Base-by-base conservation (phyloP, 2,113 vertebrate species). In the Meles meles region DNA sequence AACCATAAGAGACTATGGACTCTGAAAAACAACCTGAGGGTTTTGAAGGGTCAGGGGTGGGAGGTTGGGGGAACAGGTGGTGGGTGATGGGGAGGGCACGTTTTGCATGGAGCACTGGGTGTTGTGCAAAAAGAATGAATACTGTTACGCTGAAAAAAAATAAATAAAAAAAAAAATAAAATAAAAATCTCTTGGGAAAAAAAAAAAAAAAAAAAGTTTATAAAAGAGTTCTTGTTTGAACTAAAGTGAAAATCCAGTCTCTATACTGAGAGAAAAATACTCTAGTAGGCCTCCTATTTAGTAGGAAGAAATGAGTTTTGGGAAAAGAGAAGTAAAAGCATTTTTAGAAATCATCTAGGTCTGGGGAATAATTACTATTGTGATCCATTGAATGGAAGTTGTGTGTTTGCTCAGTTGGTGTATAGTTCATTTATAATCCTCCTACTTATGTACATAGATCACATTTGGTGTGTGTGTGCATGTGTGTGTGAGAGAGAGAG, bases 161-260 rank as follows among this genome's bases (percentile, higher is more conserved):
- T n/a, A n/a, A n/a, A n/a, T n/a, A n/a, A n/a, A n/a, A n/a, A n/a
- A n/a, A n/a, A n/a, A n/a, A n/a, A n/a, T n/a, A n/a, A n/a, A n/a
- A n/a, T n/a, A n/a, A n/a, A n/a, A n/a, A n/a, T n/a, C n/a, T n/a
- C n/a, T n/a, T n/a, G n/a, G n/a, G n/a, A n/a, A n/a, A n/a, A n/a
- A n/a, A n/a, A n/a, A n/a, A n/a, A n/a, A n/a, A n/a, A n/a, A n/a
- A n/a, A 88, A 95, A 96, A 92, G 49, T 86, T 97, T 96, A 69
- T 25, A 87, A 2, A 59, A 84, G 44, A 90, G 23, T 14, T 96
- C 59, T 94, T 86, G 5, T 88, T 92, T 90, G 71, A 95, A 93
- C 57, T 90, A 77, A 96, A 82, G 37, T 96, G 55, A 44, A 97
- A 94, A 93, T 81, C 2, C 37, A 49, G 37, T 65, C 85, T 94